These are phyloP conservation scores for Timema podura DNA, from an alignment of 2,888 invertebrate species.

Conservation along the genomic window DNA sequence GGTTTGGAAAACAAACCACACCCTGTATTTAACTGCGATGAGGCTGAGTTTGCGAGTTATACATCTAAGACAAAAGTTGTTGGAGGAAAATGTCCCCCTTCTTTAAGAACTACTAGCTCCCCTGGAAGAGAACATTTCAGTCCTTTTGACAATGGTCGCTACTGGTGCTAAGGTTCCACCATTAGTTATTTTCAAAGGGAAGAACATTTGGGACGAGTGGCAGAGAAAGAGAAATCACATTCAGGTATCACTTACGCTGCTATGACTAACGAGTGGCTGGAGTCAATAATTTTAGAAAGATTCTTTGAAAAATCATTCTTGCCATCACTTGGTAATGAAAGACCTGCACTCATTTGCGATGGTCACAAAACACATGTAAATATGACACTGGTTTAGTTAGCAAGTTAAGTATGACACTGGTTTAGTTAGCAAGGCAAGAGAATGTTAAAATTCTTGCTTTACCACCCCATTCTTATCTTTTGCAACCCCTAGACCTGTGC, in stretches of 20 bases:
- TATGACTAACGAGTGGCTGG: too few relatives aligned
- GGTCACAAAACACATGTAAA: background rate
- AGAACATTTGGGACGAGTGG: too few relatives aligned
- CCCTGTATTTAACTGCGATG: constrained; percentile 34
- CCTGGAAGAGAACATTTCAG: constrained; percentile 39
- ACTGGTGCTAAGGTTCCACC: constrained; percentile 39
- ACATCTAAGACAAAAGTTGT: constrained; percentile 34
- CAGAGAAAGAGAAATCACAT: too few relatives aligned
- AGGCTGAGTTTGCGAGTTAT: constrained; percentile 35
- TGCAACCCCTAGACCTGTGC: background rate
- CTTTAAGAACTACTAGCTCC: constrained; percentile 34
- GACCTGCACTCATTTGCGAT: too few relatives aligned
- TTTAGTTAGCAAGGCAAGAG: background rate
- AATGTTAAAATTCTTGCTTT: background rate
- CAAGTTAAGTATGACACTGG: too few relatives aligned
- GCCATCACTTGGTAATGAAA: too few relatives aligned
- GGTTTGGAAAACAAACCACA: constrained; percentile 34
- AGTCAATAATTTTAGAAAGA: too few relatives aligned
- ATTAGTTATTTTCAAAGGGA: constrained; percentile 40
- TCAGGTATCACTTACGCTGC: too few relatives aligned
- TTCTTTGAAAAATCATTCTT: too few relatives aligned
- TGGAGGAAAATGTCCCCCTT: constrained; percentile 28
- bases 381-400: too few relatives aligned
- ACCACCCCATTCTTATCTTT: background rate
- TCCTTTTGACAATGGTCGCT: constrained; percentile 34